Evolutionary conservation across 2,797 vertebrate genomes (phyloP), one percentile per base, ranked within the genome.

Genomic region (Enteromius fasciolatus): DNA sequence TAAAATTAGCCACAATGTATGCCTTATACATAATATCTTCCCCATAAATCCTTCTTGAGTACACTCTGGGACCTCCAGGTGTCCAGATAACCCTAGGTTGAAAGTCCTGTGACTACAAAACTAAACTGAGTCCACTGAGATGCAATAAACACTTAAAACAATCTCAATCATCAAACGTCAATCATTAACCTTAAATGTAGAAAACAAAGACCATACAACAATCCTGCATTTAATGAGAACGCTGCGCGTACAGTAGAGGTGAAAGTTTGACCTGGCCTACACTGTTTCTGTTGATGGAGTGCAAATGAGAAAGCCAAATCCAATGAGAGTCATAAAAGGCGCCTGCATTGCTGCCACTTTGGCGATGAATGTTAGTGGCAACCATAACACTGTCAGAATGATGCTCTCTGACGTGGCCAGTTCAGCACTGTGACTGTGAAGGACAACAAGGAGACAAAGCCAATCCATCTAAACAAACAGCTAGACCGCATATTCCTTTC

Each of bases 301-400:
- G 33, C 61, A 74, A 72, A 44, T 63, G 52, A 81, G 48, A 81
- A 25, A 46, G 61, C 31, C 25, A 46, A 44, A 73, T 75, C 75
- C 46, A 78, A 67, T 63, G 59, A 80, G 46, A 23, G 4, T 57
- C 36, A 50, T 78, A 66, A 81, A 77, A 39, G 72, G 77, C 23
- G 14, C 28, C 36, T 63, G 14, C 25, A 76, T 75, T 76, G 80
- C 48, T 83, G 84, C 82, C 82, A 83, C 74, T 50, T 67, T 81
- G 79, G 70, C n/a, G 36, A 63, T 69, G 3, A 77, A 75, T 69
- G 76, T 80, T 61, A 63, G 39, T 50, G 68, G 36, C 76, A 77
- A 81, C 25, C 64, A 70, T 74, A 84, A 84, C 74, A 75, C 59
- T 41, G 79, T 77, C 76, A 82, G 33, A 28, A 75, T 73, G 23